Evolutionary conservation across 2,888 invertebrate species (phyloP).

Genomic region (Chorisops tibialis): DNA sequence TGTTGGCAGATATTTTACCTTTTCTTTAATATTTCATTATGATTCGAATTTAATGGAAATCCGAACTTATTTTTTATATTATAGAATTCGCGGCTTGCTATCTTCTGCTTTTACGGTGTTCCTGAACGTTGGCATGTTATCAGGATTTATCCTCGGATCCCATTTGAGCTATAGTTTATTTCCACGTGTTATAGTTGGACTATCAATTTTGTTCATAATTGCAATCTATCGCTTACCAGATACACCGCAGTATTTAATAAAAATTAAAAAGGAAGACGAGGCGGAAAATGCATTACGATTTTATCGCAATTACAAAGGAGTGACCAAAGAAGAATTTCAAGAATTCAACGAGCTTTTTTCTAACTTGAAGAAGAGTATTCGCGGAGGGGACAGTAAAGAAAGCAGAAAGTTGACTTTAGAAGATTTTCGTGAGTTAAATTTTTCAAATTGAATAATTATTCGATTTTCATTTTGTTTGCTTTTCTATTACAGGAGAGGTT

Average conservation of each 20-base stretch:
- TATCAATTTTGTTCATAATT: constrained; percentile 42
- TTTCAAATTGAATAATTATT: neutral
- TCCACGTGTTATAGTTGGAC: constrained; percentile 40
- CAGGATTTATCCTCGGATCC: constrained; percentile 43
- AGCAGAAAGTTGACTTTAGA: constrained; percentile 27
- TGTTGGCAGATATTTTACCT: too few relatives aligned
- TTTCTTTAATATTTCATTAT: too few relatives aligned
- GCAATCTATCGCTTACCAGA: constrained; percentile 42
- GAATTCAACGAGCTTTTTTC: constrained; percentile 32
- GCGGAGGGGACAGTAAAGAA: neutral
- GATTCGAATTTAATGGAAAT: too few relatives aligned
- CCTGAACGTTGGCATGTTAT: constrained; percentile 43
- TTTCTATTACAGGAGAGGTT: too few relatives aligned
- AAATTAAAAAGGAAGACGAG: constrained; percentile 33
- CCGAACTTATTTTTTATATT: too few relatives aligned
- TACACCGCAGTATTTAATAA: constrained; percentile 43
- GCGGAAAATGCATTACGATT: constrained; percentile 44
- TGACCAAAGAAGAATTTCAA: constrained; percentile 36
- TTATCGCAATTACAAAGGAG: constrained; percentile 40
- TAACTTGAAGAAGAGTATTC: constrained; percentile 38
- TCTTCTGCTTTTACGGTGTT: constrained; percentile 44
- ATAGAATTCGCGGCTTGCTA: constrained; percentile 45
- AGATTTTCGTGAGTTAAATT: constrained; percentile 43
- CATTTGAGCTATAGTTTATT: constrained; percentile 43
- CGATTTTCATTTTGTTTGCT: neutral